These are phyloP conservation scores for Emydura subglobosa DNA, from an alignment of 2,113 vertebrate genomes.

Conservation along the genomic window DNA sequence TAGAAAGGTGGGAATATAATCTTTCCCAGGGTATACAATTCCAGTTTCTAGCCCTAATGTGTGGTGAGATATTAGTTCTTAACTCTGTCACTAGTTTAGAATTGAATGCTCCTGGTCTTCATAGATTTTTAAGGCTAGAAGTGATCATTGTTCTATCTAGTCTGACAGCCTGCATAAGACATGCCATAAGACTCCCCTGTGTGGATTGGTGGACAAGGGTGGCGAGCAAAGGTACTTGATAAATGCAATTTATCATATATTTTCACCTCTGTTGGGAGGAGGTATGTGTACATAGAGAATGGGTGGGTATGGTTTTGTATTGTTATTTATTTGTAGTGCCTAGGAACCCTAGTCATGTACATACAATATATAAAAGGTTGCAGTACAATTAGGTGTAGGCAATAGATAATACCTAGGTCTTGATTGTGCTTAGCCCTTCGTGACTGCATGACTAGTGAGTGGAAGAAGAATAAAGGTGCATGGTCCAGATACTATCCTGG, in stretches of 20 bases:
- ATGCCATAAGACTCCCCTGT: background rate
- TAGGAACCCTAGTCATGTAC: background rate
- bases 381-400: background rate
- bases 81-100: slow-evolving; percentile 48
- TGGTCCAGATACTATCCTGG: background rate
- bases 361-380: slow-evolving; percentile 22
- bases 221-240: background rate
- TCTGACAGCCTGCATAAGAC: no score
- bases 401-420: background rate
- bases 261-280: background rate
- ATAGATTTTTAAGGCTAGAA: no score
- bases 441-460: background rate
- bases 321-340: background rate
- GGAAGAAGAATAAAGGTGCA: background rate
- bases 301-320: background rate
- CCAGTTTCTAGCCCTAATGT: slow-evolving; percentile 29
- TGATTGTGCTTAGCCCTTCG: background rate
- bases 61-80: slow-evolving; percentile 53
- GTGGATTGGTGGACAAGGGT: background rate
- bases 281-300: background rate
- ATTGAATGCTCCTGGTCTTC: slow-evolving; percentile 35
- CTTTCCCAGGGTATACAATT: slow-evolving; percentile 62
- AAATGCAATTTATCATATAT: background rate
- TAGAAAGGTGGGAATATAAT: slow-evolving; percentile 39
- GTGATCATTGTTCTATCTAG: no score